Evolutionary conservation across 2,888 invertebrate species (phyloP).

Genomic region (Chydorus sphaericus): DNA sequence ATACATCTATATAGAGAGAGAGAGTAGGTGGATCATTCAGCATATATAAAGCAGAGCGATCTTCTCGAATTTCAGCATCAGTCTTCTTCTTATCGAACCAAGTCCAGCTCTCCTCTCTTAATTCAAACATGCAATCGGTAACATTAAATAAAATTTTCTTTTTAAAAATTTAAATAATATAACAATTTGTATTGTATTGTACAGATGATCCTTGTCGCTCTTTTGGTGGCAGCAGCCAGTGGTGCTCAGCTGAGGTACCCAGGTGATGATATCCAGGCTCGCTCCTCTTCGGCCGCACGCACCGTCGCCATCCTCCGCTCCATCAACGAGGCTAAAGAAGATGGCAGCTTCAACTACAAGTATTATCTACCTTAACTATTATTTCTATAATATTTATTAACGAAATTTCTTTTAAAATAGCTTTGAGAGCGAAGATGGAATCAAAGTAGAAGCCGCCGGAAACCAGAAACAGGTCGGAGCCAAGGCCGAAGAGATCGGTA

Average conservation of each 20-base stretch:
- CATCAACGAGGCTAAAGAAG: background rate
- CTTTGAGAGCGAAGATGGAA: constrained; percentile 14
- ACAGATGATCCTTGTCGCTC: constrained; percentile 1
- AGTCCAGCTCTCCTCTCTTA: too few relatives aligned
- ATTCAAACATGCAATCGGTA: too few relatives aligned
- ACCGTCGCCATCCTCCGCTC: constrained; percentile 3
- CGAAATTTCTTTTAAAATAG: background rate
- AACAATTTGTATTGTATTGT: background rate
- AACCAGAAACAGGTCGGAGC: constrained; percentile 1
- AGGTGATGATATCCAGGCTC: too few relatives aligned
- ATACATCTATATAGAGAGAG: too few relatives aligned
- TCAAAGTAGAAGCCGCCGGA: constrained; percentile 1
- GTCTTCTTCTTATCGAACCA: too few relatives aligned
- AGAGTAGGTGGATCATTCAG: too few relatives aligned
- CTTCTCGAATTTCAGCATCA: too few relatives aligned
- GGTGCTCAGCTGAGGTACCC: background rate
- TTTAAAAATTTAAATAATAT: too few relatives aligned
- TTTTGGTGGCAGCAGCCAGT: background rate
- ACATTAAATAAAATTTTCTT: background rate
- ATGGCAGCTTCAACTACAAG: background rate
- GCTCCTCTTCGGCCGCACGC: too few relatives aligned
- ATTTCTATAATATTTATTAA: background rate
- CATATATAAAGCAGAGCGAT: too few relatives aligned
- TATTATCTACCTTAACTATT: background rate
- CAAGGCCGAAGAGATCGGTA: constrained; percentile 5